Evolutionary conservation across 1,140 invertebrate species (phyloP).

Genomic region (Pomacea maculata): DNA sequence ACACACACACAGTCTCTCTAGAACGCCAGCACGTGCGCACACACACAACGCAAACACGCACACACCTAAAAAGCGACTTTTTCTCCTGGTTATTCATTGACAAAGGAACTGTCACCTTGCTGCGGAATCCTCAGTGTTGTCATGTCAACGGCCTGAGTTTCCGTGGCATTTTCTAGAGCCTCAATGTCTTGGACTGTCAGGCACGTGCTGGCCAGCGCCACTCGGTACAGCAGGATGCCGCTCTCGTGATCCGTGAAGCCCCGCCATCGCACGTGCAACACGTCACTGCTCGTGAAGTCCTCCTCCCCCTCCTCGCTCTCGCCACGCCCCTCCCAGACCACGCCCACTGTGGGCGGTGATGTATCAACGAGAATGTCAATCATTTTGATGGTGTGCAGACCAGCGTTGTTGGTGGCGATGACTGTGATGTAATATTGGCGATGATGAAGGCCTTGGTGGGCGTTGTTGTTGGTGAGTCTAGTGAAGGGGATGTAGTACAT

Average conservation of each 20-base stretch:
- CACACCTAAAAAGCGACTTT: no score
- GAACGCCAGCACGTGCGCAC: background rate
- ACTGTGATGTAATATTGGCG: slow-evolving; percentile 41
- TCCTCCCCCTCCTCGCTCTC: slow-evolving; percentile 28
- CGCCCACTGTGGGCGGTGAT: slow-evolving; percentile 37
- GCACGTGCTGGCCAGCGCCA: slow-evolving; percentile 28
- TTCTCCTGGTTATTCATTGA: background rate
- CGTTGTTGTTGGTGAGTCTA: slow-evolving; percentile 25
- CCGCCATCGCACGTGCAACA: slow-evolving; percentile 28
- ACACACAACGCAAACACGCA: background rate
- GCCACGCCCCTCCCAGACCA: slow-evolving; percentile 33
- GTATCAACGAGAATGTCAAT: slow-evolving; percentile 41
- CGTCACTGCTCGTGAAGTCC: slow-evolving; percentile 30
- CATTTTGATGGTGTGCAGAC: background rate
- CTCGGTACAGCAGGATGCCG: slow-evolving; percentile 34
- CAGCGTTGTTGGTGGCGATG: slow-evolving; percentile 34
- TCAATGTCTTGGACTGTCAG: slow-evolving; percentile 19
- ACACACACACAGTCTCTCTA: background rate
- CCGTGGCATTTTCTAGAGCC: background rate
- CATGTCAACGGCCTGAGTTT: background rate
- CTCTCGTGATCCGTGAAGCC: slow-evolving; percentile 43
- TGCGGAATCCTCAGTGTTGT: background rate
- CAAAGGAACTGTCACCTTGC: background rate
- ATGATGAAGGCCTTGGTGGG: slow-evolving; percentile 38
- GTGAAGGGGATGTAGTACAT: slow-evolving; percentile 28